A percentile compares a stretch with the other conserved stretches of the same genome.
Conservation (phyloP, 2,888 invertebrate genomes). For the Sinodicranocentrus sp. region DNA sequence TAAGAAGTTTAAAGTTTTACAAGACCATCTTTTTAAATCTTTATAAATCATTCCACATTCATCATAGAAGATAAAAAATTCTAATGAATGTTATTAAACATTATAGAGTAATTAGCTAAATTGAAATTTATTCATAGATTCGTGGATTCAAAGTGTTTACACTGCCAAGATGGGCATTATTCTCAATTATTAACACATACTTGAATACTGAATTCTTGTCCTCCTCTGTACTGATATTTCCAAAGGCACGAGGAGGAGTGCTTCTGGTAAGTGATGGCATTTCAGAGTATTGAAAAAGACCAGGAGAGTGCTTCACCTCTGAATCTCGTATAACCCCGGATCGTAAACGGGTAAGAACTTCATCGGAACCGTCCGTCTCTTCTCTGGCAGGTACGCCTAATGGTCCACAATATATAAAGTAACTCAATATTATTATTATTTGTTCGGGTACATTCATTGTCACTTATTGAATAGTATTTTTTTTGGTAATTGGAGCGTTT, state of each 20-base stretch:
- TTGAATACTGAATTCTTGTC: conserved; percentile 78
- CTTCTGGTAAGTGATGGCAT: conserved; percentile 69
- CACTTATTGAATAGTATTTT: too few relatives aligned
- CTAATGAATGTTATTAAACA: too few relatives aligned
- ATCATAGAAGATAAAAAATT: not conserved
- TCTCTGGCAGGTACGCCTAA: conserved; percentile 51
- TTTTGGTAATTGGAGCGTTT: not conserved
- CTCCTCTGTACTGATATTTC: conserved; percentile 77
- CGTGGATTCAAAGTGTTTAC: not conserved
- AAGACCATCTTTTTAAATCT: not conserved
- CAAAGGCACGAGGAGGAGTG: conserved; percentile 74
- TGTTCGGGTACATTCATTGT: too few relatives aligned
- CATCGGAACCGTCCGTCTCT: conserved; percentile 63
- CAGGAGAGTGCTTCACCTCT: conserved; percentile 70
- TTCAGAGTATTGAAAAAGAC: conserved; percentile 71
- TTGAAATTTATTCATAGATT: not conserved
- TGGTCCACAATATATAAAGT: too few relatives aligned
- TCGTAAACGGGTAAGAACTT: conserved; percentile 72
- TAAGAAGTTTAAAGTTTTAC: conserved; percentile 77
- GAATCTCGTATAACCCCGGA: conserved; percentile 68
- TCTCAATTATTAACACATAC: conserved; percentile 26
- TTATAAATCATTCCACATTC: not conserved
- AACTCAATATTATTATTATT: too few relatives aligned
- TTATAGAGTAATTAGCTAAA: conserved; percentile 15
- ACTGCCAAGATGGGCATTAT: not conserved